Conservation (phyloP, 2,888 invertebrate genomes). For the Cryptocephalus moraei region DNA sequence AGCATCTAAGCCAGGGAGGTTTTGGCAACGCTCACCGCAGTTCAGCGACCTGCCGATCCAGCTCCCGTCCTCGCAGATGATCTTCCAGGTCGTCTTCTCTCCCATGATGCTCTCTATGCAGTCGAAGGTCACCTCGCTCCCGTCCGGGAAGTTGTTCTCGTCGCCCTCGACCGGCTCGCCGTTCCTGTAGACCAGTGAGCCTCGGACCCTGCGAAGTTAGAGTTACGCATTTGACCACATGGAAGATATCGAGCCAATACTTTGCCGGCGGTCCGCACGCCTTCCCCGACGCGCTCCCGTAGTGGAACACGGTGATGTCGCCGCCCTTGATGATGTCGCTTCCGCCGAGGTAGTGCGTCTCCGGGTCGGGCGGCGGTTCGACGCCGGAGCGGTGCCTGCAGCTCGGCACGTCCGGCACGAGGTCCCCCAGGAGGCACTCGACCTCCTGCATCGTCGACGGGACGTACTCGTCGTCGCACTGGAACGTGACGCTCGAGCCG, state of each 20-base stretch:
- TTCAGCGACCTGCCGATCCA: slow-evolving; percentile 75
- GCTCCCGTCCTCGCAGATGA: slow-evolving; percentile 72
- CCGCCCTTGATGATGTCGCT: slow-evolving; percentile 42
- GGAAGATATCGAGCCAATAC: slow-evolving; percentile 30
- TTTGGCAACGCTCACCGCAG: slow-evolving; percentile 69
- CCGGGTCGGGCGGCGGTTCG: slow-evolving; percentile 12
- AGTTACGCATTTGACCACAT: background rate
- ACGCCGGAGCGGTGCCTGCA: slow-evolving; percentile 39
- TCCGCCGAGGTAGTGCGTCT: slow-evolving; percentile 37
- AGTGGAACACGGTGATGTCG: slow-evolving; percentile 49
- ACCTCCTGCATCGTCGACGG: slow-evolving; percentile 45
- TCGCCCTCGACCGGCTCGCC: slow-evolving; percentile 57
- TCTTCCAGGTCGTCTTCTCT: slow-evolving; percentile 75
- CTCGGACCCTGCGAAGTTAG: slow-evolving; percentile 50
- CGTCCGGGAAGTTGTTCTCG: slow-evolving; percentile 63
- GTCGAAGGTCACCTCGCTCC: slow-evolving; percentile 73
- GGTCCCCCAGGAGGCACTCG: slow-evolving; percentile 53
- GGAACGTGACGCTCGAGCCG: slow-evolving; percentile 65
- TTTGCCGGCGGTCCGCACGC: slow-evolving; percentile 59
- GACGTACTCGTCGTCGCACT: slow-evolving; percentile 49
- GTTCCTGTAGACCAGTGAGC: slow-evolving; percentile 67
- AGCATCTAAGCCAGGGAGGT: too few relatives aligned
- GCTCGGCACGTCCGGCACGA: slow-evolving; percentile 47
- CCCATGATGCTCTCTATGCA: slow-evolving; percentile 75
- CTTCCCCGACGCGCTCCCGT: slow-evolving; percentile 29